Evolutionary conservation across 2,113 vertebrate genomes (phyloP).

Genomic region (Hipposideros armiger): DNA sequence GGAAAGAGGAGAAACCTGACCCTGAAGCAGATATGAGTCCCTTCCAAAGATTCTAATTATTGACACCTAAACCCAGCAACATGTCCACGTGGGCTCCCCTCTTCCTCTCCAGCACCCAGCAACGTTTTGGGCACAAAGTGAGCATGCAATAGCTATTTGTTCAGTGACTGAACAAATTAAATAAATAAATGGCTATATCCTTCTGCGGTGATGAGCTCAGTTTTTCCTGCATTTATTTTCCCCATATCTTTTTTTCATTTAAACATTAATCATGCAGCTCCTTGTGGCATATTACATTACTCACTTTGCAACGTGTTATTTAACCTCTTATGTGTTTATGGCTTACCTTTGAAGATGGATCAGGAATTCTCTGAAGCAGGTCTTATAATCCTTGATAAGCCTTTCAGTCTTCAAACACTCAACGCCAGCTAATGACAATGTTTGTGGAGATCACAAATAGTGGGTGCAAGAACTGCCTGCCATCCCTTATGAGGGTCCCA

Average conservation of each 20-base stretch:
- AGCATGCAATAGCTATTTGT: neutral
- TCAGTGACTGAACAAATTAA: neutral
- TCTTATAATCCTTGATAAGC: neutral
- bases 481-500: neutral
- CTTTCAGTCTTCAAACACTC: neutral
- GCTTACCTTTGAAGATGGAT: constrained; percentile 8
- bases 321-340: neutral
- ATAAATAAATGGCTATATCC: neutral
- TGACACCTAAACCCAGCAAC: neutral
- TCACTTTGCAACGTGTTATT: neutral
- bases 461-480: neutral
- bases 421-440: neutral
- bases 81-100: neutral
- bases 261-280: neutral
- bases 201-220: neutral
- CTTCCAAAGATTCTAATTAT: neutral
- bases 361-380: neutral
- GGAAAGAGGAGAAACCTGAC: neutral
- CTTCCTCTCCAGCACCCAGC: neutral
- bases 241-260: neutral
- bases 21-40: neutral
- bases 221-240: neutral
- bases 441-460: neutral
- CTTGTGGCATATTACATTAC: neutral
- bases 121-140: neutral